A percentile compares a stretch with the other conserved stretches of the same genome.
Evolutionary conservation across 2,113 vertebrate genomes (phyloP).

Genomic region (Forbesichthys agassizii): DNA sequence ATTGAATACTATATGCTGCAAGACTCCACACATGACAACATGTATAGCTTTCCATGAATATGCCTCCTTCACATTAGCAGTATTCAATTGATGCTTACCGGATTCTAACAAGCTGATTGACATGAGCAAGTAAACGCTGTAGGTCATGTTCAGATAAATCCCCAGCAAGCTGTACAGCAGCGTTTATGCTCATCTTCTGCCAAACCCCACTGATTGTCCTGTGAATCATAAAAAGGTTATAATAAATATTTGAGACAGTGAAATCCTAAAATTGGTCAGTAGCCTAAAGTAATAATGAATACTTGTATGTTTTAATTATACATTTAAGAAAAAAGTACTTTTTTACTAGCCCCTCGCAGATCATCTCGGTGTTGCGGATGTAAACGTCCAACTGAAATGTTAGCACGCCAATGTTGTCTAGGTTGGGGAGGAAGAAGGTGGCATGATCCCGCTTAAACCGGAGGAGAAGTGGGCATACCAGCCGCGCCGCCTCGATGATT

Average conservation of each 20-base stretch:
- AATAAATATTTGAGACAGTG: too few relatives aligned
- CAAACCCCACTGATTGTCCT: conserved; percentile 26
- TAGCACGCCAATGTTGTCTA: conserved; percentile 62
- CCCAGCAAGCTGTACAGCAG: conserved; percentile 16
- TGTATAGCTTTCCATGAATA: too few relatives aligned
- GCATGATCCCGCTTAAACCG: conserved; percentile 62
- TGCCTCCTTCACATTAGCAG: too few relatives aligned
- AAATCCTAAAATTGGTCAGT: too few relatives aligned
- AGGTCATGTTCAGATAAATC: conserved; percentile 46
- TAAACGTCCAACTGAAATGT: conserved; percentile 66
- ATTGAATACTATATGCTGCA: too few relatives aligned
- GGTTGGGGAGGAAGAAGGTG: conserved; percentile 59
- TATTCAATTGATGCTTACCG: conserved; percentile 25
- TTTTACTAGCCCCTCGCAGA: conserved; percentile 55
- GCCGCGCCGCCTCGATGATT: conserved; percentile 43
- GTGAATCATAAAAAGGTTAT: conserved; percentile 1
- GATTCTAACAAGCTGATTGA: conserved; percentile 34
- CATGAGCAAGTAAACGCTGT: conserved; percentile 30
- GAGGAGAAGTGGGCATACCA: conserved; percentile 57
- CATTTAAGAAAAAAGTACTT: conserved; percentile 17
- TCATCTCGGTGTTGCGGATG: conserved; percentile 45
- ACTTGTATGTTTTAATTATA: background rate
- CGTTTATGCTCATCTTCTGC: background rate
- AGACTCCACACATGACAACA: too few relatives aligned
- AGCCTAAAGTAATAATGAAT: too few relatives aligned